These are phyloP conservation scores for Trematomus bernacchii DNA, from an alignment of 2,797 vertebrate species.

Conservation along the genomic window DNA sequence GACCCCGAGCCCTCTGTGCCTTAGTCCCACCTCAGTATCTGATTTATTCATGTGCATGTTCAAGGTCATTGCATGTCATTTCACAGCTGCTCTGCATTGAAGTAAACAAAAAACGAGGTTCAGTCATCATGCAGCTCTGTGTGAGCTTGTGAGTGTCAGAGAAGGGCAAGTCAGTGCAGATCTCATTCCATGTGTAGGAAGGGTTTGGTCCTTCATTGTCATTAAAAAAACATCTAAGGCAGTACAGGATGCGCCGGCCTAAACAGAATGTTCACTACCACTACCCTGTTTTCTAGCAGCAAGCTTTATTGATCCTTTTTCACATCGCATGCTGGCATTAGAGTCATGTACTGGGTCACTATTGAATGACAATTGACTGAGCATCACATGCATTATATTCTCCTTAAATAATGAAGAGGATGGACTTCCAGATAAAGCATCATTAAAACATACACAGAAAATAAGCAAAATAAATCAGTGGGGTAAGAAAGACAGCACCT, in stretches of 20 bases:
- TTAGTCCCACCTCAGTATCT: constrained; percentile 31
- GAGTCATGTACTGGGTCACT: constrained; percentile 24
- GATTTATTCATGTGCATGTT: constrained; percentile 42
- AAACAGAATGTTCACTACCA: not conserved
- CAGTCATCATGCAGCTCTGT: not conserved
- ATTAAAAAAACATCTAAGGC: constrained; percentile 29
- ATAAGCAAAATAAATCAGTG: not conserved
- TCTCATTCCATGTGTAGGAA: constrained; percentile 8
- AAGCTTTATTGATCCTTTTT: constrained; percentile 55
- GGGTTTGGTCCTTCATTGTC: constrained; percentile 17
- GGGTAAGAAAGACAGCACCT: constrained; percentile 7
- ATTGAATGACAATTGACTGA: constrained; percentile 24
- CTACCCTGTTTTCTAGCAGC: constrained; percentile 16
- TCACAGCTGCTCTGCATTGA: not conserved
- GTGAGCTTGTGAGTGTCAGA: constrained; percentile 6
- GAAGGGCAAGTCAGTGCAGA: constrained; percentile 9
- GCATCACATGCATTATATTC: not conserved
- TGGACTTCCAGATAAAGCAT: not conserved
- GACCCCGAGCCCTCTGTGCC: constrained; percentile 35
- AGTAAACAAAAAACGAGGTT: not conserved
- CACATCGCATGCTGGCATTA: constrained; percentile 39
- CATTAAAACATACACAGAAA: not conserved
- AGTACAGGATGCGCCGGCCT: not conserved
- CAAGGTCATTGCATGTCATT: constrained; percentile 43
- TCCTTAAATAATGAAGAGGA: not conserved